A percentile compares a stretch with the other conserved stretches of the same genome.
Conservation (phyloP, 2,888 invertebrate species). For the Acheta domesticus region DNA sequence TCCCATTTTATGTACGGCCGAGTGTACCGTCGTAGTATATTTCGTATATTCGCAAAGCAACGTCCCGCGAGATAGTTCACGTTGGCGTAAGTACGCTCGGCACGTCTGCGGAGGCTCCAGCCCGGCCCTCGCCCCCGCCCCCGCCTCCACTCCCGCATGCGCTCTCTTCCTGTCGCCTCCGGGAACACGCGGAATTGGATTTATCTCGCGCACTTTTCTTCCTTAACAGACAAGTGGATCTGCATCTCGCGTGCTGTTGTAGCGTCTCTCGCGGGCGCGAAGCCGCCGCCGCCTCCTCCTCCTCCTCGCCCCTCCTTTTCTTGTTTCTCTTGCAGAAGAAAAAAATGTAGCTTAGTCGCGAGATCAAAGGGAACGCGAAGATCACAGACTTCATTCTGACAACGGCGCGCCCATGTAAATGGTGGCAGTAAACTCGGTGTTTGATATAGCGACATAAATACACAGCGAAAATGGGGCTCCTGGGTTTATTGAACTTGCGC, state of each 20-base stretch:
- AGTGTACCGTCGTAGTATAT: too few species aligned
- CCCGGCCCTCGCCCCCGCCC: background rate
- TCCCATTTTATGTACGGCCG: too few species aligned
- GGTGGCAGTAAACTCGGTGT: background rate
- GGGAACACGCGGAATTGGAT: background rate
- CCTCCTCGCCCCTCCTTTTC: background rate
- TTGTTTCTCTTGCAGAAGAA: background rate
- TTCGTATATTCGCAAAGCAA: too few species aligned
- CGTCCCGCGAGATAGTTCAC: too few species aligned
- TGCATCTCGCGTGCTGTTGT: background rate
- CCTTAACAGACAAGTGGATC: slow-evolving; percentile 18
- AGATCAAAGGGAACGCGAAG: background rate
- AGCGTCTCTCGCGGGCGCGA: background rate
- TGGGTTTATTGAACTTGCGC: background rate
- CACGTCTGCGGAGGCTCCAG: background rate
- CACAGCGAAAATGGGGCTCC: slow-evolving; percentile 2
- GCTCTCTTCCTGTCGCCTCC: background rate
- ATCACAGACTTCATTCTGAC: background rate
- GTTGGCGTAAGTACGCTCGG: background rate
- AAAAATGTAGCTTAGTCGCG: background rate
- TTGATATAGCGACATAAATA: slow-evolving; percentile 4
- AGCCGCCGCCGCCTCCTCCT: background rate
- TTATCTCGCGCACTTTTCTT: slow-evolving; percentile 18
- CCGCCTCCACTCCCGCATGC: background rate
- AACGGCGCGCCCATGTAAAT: background rate